Base-by-base conservation (phyloP, 2,113 vertebrate species). In the Sceloporus undulatus region DNA sequence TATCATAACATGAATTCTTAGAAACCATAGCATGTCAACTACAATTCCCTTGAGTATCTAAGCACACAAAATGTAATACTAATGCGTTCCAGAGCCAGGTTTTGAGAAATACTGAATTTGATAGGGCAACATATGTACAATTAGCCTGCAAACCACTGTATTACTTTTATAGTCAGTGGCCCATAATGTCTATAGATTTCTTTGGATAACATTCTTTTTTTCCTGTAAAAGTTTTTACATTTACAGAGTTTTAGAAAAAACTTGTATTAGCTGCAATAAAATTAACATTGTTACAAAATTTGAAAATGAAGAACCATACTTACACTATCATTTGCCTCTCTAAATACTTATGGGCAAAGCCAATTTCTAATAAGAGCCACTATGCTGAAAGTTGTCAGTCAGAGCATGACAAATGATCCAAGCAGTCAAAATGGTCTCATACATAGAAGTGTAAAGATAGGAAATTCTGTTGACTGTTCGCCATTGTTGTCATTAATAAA, bases 401-500 rank as follows among this genome's bases (percentile, higher is more conserved):
- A 76, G 11, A 87, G 7, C 19, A 66, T 84, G 40, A 40, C 86
- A 84, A 84, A 59, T 19, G 27, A 90, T 21, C 42, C 14, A 23
- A 81, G 27, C 19, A 5, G 13, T 40, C 0, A 0, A 86, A 62
- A 71, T 52, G 68, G 62, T 70, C 82, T 85, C 4, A 1, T 73
- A 78, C n/a, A 16, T 0, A 59, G 75, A 42, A 84, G 62, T 34
- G 5, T 18, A 23, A 79, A 68, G 18, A 3, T 25, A 62, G 42
- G 81, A 73, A 85, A 40, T 56, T 85, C 25, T 75, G 0, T 88
- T 93, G 52, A 62, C 71, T 25, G 85, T 87, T 81, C 9, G 5
- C 66, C 21, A 29, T 54, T 73, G 71, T 79, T 77, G 75, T 79
- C 90, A 85, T 88, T 84, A 52, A 85, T 87, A 68, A 82, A 59